Conservation (phyloP, 2,113 vertebrate genomes). For the Anhinga anhinga region DNA sequence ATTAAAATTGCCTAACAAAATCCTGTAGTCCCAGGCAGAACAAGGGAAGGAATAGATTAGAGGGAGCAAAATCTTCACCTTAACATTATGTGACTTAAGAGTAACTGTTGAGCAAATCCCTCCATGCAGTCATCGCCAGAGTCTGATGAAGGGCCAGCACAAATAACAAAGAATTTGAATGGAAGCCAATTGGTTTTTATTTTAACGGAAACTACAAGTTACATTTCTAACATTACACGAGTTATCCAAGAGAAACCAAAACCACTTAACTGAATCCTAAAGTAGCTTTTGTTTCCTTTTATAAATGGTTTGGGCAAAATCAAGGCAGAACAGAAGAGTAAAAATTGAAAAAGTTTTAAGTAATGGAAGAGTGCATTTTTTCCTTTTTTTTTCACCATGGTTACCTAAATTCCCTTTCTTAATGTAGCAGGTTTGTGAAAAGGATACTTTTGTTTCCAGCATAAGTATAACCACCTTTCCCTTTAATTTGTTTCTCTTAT, state of each 20-base stretch:
- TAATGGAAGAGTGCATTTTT: neutral
- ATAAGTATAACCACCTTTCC: neutral
- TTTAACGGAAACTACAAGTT: neutral
- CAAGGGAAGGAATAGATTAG: neutral
- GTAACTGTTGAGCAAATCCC: neutral
- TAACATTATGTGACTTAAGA: neutral
- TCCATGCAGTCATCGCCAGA: neutral
- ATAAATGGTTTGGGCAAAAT: neutral
- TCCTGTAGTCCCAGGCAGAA: neutral
- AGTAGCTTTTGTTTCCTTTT: neutral
- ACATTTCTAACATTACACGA: neutral
- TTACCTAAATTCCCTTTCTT: neutral
- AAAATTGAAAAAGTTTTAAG: neutral
- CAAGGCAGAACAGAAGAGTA: neutral
- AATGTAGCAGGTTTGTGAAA: neutral
- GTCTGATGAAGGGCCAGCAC: neutral
- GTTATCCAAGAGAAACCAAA: neutral
- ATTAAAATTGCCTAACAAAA: neutral
- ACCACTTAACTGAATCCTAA: neutral
- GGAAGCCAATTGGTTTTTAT: neutral
- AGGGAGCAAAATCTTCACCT: neutral
- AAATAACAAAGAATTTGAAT: neutral
- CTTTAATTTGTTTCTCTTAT: neutral
- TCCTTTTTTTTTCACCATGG: fast-evolving
- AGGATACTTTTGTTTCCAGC: neutral